Conservation (phyloP, 2,797 vertebrate genomes). For the Anabacerthia variegaticeps region DNA sequence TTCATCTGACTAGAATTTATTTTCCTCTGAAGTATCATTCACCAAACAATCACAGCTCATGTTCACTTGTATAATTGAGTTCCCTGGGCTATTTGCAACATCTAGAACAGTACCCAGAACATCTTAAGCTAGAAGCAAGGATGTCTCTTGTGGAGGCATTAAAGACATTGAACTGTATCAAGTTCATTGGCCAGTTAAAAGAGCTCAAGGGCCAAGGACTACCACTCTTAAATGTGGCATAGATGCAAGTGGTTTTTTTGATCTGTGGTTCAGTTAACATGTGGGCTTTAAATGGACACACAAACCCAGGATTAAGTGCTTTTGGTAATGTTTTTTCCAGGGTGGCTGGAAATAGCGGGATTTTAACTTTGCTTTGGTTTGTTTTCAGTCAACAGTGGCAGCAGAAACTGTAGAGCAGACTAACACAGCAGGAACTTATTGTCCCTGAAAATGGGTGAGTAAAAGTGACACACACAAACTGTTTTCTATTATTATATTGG, state of each 20-base stretch:
- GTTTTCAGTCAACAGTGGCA: slow-evolving; percentile 29
- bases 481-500: background rate
- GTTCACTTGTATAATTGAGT: background rate
- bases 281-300: background rate
- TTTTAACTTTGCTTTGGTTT: background rate
- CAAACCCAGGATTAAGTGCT: background rate
- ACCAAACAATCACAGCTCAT: background rate
- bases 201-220: background rate
- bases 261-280: background rate
- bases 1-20: background rate
- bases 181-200: background rate
- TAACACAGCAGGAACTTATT: background rate
- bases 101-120: background rate
- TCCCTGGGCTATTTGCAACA: background rate
- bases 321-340: background rate
- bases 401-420: background rate
- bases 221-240: background rate
- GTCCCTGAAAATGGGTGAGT: background rate
- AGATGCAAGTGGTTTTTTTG: background rate
- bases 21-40: background rate
- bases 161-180: background rate
- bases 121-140: background rate
- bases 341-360: background rate
- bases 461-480: background rate
- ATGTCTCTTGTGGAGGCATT: background rate